Conservation (phyloP, 2,888 invertebrate species). For the Tachina fera region DNA sequence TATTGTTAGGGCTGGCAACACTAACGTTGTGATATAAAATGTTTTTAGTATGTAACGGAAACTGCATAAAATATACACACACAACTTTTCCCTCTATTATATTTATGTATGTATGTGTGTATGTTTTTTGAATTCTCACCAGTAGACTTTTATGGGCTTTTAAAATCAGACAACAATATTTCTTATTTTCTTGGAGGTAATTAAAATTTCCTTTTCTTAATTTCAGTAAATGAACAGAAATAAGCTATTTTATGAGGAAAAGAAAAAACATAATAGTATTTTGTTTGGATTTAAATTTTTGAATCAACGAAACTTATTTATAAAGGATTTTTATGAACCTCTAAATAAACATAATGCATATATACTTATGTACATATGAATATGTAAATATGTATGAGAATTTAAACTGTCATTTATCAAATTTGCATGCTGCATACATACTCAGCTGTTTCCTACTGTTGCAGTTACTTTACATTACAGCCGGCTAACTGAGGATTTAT, state of each 20-base stretch:
- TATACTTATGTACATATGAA: no score
- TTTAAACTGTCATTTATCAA: no score
- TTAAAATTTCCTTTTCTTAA: conserved; percentile 21
- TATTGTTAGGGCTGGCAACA: neutral
- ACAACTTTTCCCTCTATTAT: neutral
- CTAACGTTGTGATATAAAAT: neutral
- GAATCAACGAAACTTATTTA: conserved; percentile 38
- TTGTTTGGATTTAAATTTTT: conserved; percentile 45
- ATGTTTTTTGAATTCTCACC: neutral
- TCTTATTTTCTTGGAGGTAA: conserved; percentile 36
- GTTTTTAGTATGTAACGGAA: conserved; percentile 50
- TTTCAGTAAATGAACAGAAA: conserved; percentile 22
- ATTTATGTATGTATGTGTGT: neutral
- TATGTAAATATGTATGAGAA: no score
- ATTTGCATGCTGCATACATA: no score
- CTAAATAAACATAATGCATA: conserved; percentile 9
- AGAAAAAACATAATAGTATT: conserved; percentile 3
- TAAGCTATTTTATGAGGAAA: conserved; percentile 1
- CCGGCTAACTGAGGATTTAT: no score
- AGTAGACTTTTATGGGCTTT: conserved; percentile 3
- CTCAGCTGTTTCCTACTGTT: no score
- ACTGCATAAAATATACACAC: conserved; percentile 9
- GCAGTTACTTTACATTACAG: no score
- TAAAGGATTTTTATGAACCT: conserved; percentile 38
- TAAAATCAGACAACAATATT: conserved; percentile 10